These are phyloP conservation scores for Sus cebifrons DNA, from an alignment of 2,797 vertebrate genomes.

Conservation along the genomic window DNA sequence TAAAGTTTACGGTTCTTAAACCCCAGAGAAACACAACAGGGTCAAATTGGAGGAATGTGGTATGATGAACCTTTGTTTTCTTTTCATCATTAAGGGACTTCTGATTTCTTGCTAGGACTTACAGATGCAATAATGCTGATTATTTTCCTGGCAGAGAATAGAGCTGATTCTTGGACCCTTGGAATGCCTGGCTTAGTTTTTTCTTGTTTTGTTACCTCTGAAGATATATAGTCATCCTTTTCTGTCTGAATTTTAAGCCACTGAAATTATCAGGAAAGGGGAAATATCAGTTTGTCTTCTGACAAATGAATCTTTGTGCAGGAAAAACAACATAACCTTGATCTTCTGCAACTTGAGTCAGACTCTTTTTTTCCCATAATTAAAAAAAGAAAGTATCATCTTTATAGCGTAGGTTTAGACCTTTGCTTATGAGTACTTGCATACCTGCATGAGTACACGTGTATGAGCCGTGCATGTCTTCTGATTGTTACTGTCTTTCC, in stretches of 20 bases:
- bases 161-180: not conserved
- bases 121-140: not conserved
- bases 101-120: not conserved
- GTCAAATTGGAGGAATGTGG: not conserved
- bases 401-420: conserved; percentile 4
- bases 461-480: not conserved
- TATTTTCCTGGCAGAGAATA: not conserved
- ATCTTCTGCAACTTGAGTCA: not conserved
- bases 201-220: not conserved
- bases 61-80: not conserved
- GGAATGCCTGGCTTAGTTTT: not conserved
- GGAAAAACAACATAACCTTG: not conserved
- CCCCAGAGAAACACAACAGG: not conserved
- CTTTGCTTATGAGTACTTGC: not conserved
- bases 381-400: not conserved
- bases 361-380: not conserved
- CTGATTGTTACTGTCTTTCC: conserved; percentile 44
- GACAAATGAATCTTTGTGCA: not conserved
- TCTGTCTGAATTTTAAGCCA: conserved; percentile 49
- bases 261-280: conserved; percentile 9
- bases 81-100: not conserved
- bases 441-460: no score
- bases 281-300: not conserved
- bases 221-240: not conserved
- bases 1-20: not conserved